A percentile compares a stretch with the other conserved stretches of the same genome.
phyloP scores from a whole-genome alignment of 2,113 vertebrate species.

The Plotosus lineatus region DNA sequence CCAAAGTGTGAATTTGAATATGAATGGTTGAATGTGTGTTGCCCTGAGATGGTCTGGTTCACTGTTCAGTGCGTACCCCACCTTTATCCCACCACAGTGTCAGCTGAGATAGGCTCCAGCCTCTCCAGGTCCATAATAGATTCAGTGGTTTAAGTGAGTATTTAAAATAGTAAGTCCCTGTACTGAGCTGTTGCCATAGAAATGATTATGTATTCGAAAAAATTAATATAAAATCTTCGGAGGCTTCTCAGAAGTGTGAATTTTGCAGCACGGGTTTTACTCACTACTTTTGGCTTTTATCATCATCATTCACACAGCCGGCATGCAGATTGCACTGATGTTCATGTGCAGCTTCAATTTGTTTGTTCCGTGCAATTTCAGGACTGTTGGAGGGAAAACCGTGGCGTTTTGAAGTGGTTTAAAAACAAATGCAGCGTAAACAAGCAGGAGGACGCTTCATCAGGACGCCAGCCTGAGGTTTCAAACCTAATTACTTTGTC shows the following conservation, averaged over 20 bases:
- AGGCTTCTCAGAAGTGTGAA: neutral
- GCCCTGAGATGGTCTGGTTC: too few species aligned
- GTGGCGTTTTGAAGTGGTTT: neutral
- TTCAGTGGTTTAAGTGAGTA: neutral
- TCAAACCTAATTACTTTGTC: neutral
- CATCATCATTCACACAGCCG: neutral
- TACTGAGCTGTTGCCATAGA: neutral
- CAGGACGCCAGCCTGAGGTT: neutral
- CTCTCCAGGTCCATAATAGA: neutral
- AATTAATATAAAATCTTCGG: neutral
- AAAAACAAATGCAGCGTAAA: neutral
- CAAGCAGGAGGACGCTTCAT: neutral
- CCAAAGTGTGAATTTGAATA: too few species aligned
- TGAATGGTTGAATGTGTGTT: too few species aligned
- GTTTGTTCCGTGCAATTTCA: constrained; percentile 5
- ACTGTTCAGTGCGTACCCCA: too few species aligned
- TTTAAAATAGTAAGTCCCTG: neutral
- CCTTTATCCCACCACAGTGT: too few species aligned
- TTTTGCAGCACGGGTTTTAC: neutral
- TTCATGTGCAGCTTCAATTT: neutral
- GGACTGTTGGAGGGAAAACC: neutral
- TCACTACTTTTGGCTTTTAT: neutral
- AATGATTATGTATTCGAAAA: neutral
- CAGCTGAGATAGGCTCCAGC: too few species aligned
- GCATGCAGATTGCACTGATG: neutral